Conservation (phyloP, 1,140 invertebrate genomes). For the Heliconius melpomene region DNA sequence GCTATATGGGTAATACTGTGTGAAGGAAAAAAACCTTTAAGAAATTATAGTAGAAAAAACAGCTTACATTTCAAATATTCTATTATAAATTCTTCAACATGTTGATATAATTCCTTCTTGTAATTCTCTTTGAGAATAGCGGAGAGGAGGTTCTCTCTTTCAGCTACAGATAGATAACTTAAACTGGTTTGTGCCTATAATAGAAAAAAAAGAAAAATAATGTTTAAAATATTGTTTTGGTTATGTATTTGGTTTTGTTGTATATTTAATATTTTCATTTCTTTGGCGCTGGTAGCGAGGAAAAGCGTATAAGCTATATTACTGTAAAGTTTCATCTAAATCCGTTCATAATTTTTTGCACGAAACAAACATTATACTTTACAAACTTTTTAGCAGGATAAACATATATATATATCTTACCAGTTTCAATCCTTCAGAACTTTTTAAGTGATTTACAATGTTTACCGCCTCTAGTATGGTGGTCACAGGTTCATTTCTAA, state of each 20-base stretch:
- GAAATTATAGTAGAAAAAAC: neutral
- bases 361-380: neutral
- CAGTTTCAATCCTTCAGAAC: constrained; percentile 22
- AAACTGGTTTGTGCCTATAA: neutral
- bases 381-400: neutral
- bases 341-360: too few relatives aligned
- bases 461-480: constrained; percentile 34
- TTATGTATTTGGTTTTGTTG: too few relatives aligned
- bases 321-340: too few relatives aligned
- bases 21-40: neutral
- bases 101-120: neutral
- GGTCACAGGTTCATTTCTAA: constrained; percentile 11
- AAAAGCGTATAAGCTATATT: too few relatives aligned
- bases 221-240: too few relatives aligned
- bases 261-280: too few relatives aligned
- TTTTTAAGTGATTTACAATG: constrained; percentile 15
- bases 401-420: constrained; percentile 13
- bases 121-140: neutral
- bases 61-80: constrained; percentile 8
- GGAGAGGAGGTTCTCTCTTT: neutral
- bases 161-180: neutral
- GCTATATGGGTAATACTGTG: neutral
- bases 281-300: too few relatives aligned
- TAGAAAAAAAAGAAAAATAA: neutral
- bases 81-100: neutral